Base-by-base conservation (phyloP, 2,113 vertebrate species). In the Salvelinus alpinus region DNA sequence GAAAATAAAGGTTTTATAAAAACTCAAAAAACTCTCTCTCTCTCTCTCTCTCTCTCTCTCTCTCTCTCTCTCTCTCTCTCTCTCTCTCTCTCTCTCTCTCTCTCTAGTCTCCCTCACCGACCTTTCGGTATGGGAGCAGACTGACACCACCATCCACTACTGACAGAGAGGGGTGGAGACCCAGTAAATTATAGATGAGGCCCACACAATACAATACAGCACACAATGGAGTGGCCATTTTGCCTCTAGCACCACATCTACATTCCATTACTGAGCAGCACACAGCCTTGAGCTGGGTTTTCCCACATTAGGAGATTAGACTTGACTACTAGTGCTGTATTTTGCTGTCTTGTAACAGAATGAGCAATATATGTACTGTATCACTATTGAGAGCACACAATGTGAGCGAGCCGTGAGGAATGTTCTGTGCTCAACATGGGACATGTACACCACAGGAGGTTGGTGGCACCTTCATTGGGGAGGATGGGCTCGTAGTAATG, bases 171-270 rank as follows among this genome's bases (percentile, higher is more conserved):
- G 85, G 86, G 86, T 80, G 87, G 85, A 88, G 85, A 89, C 73
- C 76, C 82, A 75, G 86, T 92, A 87, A 92, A 91, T 92, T 92
- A 92, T 91, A 88, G 83, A 93, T 75, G 83, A 90, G 80, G 79
- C 83, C 81, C 77, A 77, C 79, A 44, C 38, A 44, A 44, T 9
- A 11, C 38, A 44, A 44, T 2, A 82, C 70, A 59, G 76, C 70
- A 83, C 90, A 91, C 90, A 91, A 91, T 84, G 72, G 75, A 59
- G 77, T 71, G 80, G 78, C 78, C 87, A 80, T 71, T 86, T 82
- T 79, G 72, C 80, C 86, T 88, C 87, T 87, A 84, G 44, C 64
- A 18, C 74, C 70, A 77, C 81, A 87, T 88, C 82, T 88, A 83
- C 88, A 91, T 93, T 93, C 90, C 90, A 79, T 80, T 67, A 77